Evolutionary conservation across 2,888 invertebrate species (phyloP), one percentile per base, ranked within the genome.

Genomic region (Micoletzkya japonica): DNA sequence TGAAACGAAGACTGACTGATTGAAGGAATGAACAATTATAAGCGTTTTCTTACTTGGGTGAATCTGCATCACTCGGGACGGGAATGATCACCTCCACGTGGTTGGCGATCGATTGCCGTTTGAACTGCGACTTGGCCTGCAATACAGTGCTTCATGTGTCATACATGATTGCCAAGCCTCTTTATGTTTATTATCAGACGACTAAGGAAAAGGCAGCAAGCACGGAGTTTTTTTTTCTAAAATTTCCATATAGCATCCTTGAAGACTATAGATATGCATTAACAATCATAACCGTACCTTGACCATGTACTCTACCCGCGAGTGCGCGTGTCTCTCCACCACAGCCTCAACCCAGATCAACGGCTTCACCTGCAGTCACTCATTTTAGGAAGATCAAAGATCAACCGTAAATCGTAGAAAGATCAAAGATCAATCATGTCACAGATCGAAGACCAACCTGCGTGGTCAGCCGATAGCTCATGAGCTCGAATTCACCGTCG

Each of bases 271-370:
- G n/a, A n/a, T n/a, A n/a, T n/a, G n/a, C n/a, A n/a, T n/a, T n/a
- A n/a, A n/a, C n/a, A 10, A 44, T 44, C 20, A 10, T 54, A 10
- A 10, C 10, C 69, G 20, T 68, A 84, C 85, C 88, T 97, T 97
- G 71, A 97, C 94, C 95, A 97, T 97, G 87, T 95, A 97, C 85
- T 97, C 97, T 14, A 98, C 95, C 75, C 97, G 90, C 70, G 95
- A 95, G 87, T 97, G 96, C 17, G 92, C 94, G 88, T 97, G 95
- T 32, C 95, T 90, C 86, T 97, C 97, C 84, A 97, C 96, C 2
- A 95, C 95, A 4, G 95, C 95, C 87, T 97, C 97, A 74, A 98
- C 96, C 97, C 97, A 97, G 85, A 97, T 95, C 74, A 97, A 87
- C 0, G 97, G 97, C 85, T 98, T 97, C 83, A 93, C 95, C 75